Conservation (phyloP, 2,797 vertebrate species). For the Pogoniulus pusillus region DNA sequence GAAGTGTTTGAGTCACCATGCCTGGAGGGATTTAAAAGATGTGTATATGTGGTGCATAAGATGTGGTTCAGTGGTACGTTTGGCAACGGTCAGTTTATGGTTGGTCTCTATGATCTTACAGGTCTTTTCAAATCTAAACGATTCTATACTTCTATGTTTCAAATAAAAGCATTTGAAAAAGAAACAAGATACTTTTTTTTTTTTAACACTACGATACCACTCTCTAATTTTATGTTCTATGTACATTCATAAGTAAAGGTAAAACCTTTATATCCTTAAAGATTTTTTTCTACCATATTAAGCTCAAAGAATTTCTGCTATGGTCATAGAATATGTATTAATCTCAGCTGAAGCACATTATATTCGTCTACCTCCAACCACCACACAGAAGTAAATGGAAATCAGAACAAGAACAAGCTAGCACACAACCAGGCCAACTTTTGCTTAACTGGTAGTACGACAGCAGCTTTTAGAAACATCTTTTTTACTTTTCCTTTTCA, state of each 20-base stretch:
- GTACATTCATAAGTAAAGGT: not conserved
- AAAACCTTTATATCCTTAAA: not conserved
- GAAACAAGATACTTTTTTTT: not conserved
- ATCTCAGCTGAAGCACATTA: not conserved
- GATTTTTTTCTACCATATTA: not conserved
- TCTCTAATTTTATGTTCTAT: not conserved
- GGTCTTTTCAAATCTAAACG: not conserved
- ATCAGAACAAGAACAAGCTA: not conserved
- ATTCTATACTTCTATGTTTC: not conserved
- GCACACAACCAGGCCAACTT: not conserved
- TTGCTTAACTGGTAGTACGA: not conserved
- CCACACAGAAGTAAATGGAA: not conserved
- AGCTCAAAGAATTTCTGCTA: not conserved
- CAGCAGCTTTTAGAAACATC: not conserved
- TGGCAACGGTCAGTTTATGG: not conserved
- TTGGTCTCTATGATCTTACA: not conserved
- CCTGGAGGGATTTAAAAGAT: not conserved
- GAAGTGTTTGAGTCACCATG: not conserved
- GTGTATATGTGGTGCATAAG: not conserved
- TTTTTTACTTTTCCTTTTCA: not conserved
- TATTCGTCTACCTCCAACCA: not conserved
- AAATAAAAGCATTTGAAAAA: not conserved
- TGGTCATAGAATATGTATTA: not conserved
- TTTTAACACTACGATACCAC: not conserved
- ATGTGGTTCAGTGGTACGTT: not conserved